These are phyloP conservation scores for Cyprinodon tularosa DNA, from an alignment of 2,113 vertebrate genomes.

Conservation along the genomic window DNA sequence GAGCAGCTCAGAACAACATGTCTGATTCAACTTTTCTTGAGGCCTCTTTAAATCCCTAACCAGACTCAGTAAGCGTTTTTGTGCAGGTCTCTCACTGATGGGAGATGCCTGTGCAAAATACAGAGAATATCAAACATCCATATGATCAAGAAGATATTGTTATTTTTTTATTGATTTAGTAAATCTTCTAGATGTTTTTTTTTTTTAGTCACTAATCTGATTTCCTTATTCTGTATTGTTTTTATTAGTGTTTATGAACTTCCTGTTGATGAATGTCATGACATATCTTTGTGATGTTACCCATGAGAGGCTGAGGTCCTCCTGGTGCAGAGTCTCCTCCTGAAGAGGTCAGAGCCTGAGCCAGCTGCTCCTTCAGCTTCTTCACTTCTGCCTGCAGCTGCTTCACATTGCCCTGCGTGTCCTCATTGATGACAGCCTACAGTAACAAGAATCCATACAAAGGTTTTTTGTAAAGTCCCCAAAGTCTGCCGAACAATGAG, in stretches of 20 bases:
- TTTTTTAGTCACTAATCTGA: neutral
- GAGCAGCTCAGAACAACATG: too few relatives aligned
- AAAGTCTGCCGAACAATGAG: neutral
- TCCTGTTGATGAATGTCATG: too few relatives aligned
- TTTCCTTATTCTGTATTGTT: neutral
- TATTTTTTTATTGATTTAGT: too few relatives aligned
- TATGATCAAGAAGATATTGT: too few relatives aligned
- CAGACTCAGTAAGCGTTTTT: too few relatives aligned
- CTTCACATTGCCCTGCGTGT: constrained; percentile 92
- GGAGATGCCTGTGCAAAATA: too few relatives aligned
- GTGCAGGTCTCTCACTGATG: too few relatives aligned
- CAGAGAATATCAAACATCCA: too few relatives aligned
- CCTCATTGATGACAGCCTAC: constrained; percentile 94
- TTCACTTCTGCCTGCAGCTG: constrained; percentile 94
- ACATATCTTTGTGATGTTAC: constrained; percentile 39
- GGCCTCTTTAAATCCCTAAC: too few relatives aligned
- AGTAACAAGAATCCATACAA: neutral
- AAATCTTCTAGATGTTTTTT: too few relatives aligned
- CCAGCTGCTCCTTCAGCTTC: constrained; percentile 91
- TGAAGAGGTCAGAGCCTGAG: constrained; percentile 69
- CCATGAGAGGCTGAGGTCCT: constrained; percentile 57
- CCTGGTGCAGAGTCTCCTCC: constrained; percentile 58
- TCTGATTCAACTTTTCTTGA: too few relatives aligned
- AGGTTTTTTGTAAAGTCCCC: neutral
- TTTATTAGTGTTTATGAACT: neutral